phyloP scores from a whole-genome alignment of 1,140 invertebrate genomes.

The Trichonephila inaurata region DNA sequence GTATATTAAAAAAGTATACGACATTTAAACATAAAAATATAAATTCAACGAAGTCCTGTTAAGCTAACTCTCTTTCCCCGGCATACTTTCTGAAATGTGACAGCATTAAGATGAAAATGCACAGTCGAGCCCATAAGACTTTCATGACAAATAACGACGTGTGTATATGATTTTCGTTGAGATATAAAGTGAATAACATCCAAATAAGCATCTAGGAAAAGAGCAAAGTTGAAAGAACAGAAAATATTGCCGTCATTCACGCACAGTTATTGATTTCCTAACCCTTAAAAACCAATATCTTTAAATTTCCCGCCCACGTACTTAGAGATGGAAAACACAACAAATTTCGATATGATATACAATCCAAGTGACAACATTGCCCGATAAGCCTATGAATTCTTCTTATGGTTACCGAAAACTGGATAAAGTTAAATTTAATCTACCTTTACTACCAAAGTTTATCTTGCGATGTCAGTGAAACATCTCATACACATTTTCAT shows the following conservation, averaged over 20 bases:
- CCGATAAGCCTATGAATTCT: neutral
- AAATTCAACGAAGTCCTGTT: too few species aligned
- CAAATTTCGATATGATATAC: neutral
- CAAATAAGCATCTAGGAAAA: neutral
- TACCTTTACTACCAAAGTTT: slow-evolving; percentile 25
- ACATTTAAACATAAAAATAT: too few species aligned
- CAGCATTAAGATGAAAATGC: neutral
- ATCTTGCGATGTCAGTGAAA: neutral
- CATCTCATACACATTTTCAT: slow-evolving; percentile 31
- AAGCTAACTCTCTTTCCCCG: neutral
- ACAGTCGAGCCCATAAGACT: neutral
- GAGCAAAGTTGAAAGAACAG: neutral
- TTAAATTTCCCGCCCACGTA: too few species aligned
- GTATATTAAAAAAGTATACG: too few species aligned
- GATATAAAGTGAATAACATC: neutral
- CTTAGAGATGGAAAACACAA: neutral
- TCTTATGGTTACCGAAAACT: neutral
- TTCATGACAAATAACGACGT: neutral
- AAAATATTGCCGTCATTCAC: neutral
- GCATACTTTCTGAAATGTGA: neutral
- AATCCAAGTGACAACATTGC: neutral
- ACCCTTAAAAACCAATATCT: too few species aligned
- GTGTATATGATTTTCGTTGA: neutral
- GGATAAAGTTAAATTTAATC: slow-evolving; percentile 5
- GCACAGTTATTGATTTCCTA: neutral